Evolutionary conservation across 1,140 invertebrate species (phyloP).

Genomic region (Anadara kagoshimensis): DNA sequence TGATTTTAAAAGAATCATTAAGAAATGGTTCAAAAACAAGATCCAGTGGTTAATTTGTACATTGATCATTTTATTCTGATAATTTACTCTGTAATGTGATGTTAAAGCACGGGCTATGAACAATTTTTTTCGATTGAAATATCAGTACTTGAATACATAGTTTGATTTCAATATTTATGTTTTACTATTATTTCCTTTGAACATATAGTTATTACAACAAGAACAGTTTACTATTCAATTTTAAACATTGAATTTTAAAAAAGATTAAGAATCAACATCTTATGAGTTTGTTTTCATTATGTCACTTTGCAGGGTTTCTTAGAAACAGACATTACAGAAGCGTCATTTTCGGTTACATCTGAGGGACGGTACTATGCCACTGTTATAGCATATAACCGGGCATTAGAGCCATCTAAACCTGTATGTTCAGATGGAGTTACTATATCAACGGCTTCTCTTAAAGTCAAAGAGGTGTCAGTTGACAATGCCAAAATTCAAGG

Average conservation of each 20-base stretch:
- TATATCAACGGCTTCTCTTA: slow-evolving; percentile 35
- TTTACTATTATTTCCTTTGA: too few species aligned
- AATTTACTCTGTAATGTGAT: too few species aligned
- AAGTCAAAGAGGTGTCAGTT: slow-evolving; percentile 33
- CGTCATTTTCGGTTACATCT: slow-evolving; percentile 17
- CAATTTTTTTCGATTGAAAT: too few species aligned
- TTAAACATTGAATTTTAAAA: too few species aligned
- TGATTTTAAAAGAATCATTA: too few species aligned
- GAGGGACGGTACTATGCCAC: slow-evolving; percentile 46
- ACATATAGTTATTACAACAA: too few species aligned
- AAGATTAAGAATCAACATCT: background rate
- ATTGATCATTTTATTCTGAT: too few species aligned
- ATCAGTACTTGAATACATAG: too few species aligned
- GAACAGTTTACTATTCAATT: background rate
- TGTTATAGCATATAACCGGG: slow-evolving; percentile 57
- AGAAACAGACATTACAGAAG: slow-evolving; percentile 38
- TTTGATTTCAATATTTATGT: too few species aligned
- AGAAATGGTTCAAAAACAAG: too few species aligned
- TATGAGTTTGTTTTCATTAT: background rate
- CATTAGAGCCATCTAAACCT: slow-evolving; percentile 46
- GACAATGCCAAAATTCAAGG: slow-evolving; percentile 26
- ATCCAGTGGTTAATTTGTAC: too few species aligned
- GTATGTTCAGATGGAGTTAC: slow-evolving; percentile 58
- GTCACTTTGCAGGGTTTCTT: slow-evolving; percentile 24
- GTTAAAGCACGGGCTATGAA: too few species aligned